A percentile compares a stretch with the other conserved stretches of the same genome.
Evolutionary conservation across 92 coral and sea anemone species (phyloP).

Genomic region (Galaxea fascicularis): DNA sequence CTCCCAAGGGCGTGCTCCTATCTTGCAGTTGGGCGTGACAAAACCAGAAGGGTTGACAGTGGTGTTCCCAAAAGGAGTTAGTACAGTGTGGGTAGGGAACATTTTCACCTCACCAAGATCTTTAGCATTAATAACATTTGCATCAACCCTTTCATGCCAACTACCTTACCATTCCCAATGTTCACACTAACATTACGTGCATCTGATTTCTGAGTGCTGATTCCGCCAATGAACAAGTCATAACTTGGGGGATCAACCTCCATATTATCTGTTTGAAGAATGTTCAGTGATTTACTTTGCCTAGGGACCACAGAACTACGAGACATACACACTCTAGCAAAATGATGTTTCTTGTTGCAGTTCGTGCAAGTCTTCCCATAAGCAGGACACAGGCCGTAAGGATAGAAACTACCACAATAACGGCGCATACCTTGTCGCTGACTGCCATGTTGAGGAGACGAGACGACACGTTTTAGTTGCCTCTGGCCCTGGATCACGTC

Average conservation of each 20-base stretch:
- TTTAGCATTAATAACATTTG: slow-evolving; percentile 32
- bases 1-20: not conserved
- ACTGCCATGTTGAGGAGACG: not conserved
- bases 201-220: not conserved
- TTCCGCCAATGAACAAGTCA: not conserved
- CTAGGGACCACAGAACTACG: not conserved
- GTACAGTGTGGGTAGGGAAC: slow-evolving; percentile 4
- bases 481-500: slow-evolving; percentile 3
- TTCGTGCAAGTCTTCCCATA: slow-evolving; percentile 34
- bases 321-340: slow-evolving; percentile 41
- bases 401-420: slow-evolving; percentile 33
- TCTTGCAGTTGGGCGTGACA: slow-evolving; percentile 1
- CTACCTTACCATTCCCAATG: not conserved
- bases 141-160: slow-evolving; percentile 28
- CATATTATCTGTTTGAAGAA: not conserved
- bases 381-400: slow-evolving; percentile 24
- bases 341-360: slow-evolving; percentile 42
- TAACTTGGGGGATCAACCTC: not conserved
- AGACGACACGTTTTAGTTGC: not conserved
- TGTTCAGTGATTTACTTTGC: not conserved
- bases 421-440: slow-evolving; percentile 12
- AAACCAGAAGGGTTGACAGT: slow-evolving; percentile 4
- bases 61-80: slow-evolving; percentile 22
- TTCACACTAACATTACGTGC: slow-evolving; percentile 1
- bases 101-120: not conserved